Conservation (phyloP, 2,888 invertebrate genomes). For the Mantis religiosa region DNA sequence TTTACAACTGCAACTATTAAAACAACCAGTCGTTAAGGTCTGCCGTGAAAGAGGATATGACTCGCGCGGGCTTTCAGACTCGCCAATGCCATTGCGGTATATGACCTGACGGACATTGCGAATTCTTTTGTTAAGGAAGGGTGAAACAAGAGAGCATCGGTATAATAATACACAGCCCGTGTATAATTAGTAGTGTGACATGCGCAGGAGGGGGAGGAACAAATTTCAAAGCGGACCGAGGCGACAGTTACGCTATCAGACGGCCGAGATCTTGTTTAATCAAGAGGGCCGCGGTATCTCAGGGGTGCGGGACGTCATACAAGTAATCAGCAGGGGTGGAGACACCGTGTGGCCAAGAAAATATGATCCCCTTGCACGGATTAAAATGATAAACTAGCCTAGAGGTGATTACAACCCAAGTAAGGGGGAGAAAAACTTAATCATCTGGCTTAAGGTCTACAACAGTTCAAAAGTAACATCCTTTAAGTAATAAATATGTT, state of each 20-base stretch:
- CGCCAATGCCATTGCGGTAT: not conserved
- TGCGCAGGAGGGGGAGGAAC: not conserved
- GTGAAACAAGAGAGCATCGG: not conserved
- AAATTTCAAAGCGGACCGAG: not conserved
- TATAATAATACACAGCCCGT: not conserved
- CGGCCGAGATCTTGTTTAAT: slow-evolving; percentile 4
- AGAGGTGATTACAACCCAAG: not conserved
- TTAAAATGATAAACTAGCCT: not conserved
- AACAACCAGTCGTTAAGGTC: not conserved
- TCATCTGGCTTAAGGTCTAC: not conserved
- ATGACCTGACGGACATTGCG: not conserved
- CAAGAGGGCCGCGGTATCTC: not conserved
- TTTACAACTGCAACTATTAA: not conserved
- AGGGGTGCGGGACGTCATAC: not conserved
- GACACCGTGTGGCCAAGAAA: not conserved
- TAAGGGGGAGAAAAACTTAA: not conserved
- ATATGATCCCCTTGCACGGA: not conserved
- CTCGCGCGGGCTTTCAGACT: not conserved
- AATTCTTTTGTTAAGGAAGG: not conserved
- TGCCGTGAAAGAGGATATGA: not conserved
- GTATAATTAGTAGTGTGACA: not conserved
- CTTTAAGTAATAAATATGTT: no score
- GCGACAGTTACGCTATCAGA: not conserved
- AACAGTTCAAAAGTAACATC: no score
- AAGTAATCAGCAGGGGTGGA: not conserved